Base-by-base conservation (phyloP, 2,113 vertebrate genomes). In the Proteles cristata region DNA sequence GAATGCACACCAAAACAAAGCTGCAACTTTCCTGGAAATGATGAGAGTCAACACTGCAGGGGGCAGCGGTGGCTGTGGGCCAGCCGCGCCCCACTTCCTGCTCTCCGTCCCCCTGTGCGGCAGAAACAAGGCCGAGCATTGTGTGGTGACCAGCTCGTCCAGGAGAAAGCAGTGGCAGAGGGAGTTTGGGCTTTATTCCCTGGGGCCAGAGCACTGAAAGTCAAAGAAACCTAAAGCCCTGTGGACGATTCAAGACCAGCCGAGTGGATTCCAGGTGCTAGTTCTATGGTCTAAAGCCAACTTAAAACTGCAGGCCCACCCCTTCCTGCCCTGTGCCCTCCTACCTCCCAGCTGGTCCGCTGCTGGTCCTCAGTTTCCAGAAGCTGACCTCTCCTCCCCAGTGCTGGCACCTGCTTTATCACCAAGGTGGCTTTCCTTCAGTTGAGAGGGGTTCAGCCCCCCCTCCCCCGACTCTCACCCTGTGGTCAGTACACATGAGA, bases 401-500 rank as follows among this genome's bases (percentile, higher is more conserved):
- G 5, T 0, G 33, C 4, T 0, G 12, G 23, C 45, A 15, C 50
- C 23, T n/a, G 35, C 3, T 43, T 65, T 83, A 33, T 19, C 19
- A 31, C 6, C 5, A 48, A 25, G 35, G 43, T 53, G 16, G 45
- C 43, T 48, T n/a, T 76, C 43, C 12, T 35, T 84, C 69, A 2
- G 53, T 25, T 66, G 39, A 39, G 33, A n/a, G 35, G 65, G 71
- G 8, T 88, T 84, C 50, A 63, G 21, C 69, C 25, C 55, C 10
- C 15, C 26, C 69, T 19, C 55, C 10, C 15, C 9, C 6, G 16
- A 43, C n/a, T 58, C 53, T 58, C 23, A 6, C 74, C n/a, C 14
- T 11, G 4, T 15, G 6, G 25, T 28, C 21, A 4, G 9, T n/a
- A 76, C 2, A 10, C 48, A 0, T n/a, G 12, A 23, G 28, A 17